These are phyloP conservation scores for Lampris incognitus DNA, from an alignment of 2,113 vertebrate genomes.

Conservation along the genomic window DNA sequence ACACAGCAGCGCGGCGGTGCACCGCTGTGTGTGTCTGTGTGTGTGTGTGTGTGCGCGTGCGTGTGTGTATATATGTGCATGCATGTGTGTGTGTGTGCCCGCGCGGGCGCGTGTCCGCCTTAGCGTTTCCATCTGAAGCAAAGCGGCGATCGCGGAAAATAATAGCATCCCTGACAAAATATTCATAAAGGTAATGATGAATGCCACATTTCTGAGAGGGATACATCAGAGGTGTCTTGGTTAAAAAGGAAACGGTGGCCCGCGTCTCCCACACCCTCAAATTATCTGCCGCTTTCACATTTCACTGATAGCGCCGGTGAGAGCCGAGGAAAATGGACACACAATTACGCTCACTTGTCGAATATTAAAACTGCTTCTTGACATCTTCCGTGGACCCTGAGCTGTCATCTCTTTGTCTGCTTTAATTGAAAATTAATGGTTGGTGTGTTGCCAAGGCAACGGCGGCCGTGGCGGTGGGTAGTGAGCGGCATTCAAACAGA, in stretches of 20 bases:
- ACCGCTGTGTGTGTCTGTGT: constrained; percentile 56
- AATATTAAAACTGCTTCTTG: constrained; percentile 99
- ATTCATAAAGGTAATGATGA: constrained; percentile 80
- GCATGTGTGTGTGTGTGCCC: background rate
- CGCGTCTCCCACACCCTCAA: constrained; percentile 78
- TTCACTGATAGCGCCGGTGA: constrained; percentile 85
- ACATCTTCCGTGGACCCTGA: constrained; percentile 99
- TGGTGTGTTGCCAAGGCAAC: constrained; percentile 98
- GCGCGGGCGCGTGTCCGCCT: too few species aligned
- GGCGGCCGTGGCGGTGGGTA: constrained; percentile 91
- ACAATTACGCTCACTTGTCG: constrained; percentile 99
- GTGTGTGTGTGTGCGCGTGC: constrained; percentile 23
- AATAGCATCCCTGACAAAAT: constrained; percentile 80
- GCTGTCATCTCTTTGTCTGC: constrained; percentile 99
- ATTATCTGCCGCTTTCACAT: constrained; percentile 84
- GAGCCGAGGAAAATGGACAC: constrained; percentile 89
- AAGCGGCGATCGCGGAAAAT: constrained; percentile 57
- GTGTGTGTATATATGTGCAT: constrained; percentile 16
- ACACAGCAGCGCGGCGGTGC: background rate
- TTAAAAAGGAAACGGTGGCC: constrained; percentile 73
- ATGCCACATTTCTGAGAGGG: constrained; percentile 73
- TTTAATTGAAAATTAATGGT: constrained; percentile 99
- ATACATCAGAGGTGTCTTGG: constrained; percentile 71
- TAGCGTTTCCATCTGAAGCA: too few species aligned
- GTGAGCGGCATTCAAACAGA: constrained; percentile 91